Evolutionary conservation across 1,140 invertebrate genomes (phyloP), one percentile per base, ranked within the genome.

Genomic region (Tetramorium alpestre): DNA sequence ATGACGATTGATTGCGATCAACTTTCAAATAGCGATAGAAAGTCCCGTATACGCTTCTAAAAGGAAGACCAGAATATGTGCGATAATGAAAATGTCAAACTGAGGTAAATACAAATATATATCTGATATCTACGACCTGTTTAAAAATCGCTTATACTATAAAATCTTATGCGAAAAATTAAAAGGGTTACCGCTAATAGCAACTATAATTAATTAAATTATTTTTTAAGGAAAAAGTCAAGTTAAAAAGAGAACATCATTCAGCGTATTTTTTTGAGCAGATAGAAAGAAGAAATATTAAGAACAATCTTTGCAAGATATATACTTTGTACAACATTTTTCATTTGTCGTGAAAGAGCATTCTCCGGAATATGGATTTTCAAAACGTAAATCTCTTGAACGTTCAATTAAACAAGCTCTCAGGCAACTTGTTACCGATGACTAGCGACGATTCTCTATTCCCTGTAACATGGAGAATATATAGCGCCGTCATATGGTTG

Each of bases 381-480:
- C 70, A 38, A 77, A 90, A 33, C 16, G 51, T 86, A 11, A 94
- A 88, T 70, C 54, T 16, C 4, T 62, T 90, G 0, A 92, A 91
- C 28, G 67, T 67, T 6, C 10, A 54, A 3, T 18, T 88, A 0
- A 91, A 91, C 38, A 38, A 10, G 2, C 1, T 90, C 0, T 88
- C 89, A 7, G 90, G 89, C 0, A 92, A 93, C 44, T 28, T 87
- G 28, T 54, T 92, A 38, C 91, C 92, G 0, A 16, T 90, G 16
- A 89, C 85, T 0, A 56, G 33, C 3, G 6, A 67, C 3, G 56
- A 86, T 44, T 67, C 58, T 6, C 60, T 69, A 10, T 56, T 91
- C 7, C 13, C 86, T 6, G 10, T 28, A 5, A 0, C 18, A 0
- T 60, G 72, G 13, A 88, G 65, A 16, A 47, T 88, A 22, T 89